Base-by-base conservation (phyloP, 2,888 invertebrate species). In the Diachrysia chrysitis region DNA sequence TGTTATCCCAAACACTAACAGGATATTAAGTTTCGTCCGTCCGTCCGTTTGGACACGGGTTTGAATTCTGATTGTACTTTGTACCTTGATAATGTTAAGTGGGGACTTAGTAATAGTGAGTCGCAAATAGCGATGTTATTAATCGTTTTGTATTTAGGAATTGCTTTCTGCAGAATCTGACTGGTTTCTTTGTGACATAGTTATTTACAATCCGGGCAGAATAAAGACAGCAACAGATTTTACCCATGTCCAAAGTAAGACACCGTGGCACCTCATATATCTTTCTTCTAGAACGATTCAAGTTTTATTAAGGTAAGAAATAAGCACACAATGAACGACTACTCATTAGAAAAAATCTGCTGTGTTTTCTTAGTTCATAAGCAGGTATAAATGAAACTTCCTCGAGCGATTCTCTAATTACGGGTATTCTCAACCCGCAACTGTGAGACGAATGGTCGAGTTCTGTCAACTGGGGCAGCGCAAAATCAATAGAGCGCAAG, bases 21-120 rank as follows among this genome's bases (percentile, higher is more conserved):
- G 84, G 85, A 85, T 85, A 85, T 85, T 85, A 85, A 83, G 82
- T 82, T 84, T 81, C 69, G 73, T 76, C 61, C 70, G 75, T 66
- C 71, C 72, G 71, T 73, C 72, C 79, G 72, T 55, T 58, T 58
- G 61, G 71, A 76, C 63, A 65, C 62, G 60, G 59, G 63, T 73
- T 71, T 78, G 81, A 77, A 78, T 81, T 81, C 72, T 76, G 81
- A 81, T 81, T 79, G 78, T 76, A 69, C 64, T 66, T 64, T 53
- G 73, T 68, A 74, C 76, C 73, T 80, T 80, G 75, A 82, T 82
- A 73, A 80, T 76, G 70, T 69, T 64, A 73, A 78, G 72, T 75
- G 77, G 76, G 75, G 61, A 60, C 61, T 69, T 71, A n/a, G n/a
- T n/a, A 63, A 72, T 75, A 62, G 75, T 53, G 60, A 56, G 62